Conservation (phyloP, 2,888 invertebrate species). For the Opisthograptis luteolata region DNA sequence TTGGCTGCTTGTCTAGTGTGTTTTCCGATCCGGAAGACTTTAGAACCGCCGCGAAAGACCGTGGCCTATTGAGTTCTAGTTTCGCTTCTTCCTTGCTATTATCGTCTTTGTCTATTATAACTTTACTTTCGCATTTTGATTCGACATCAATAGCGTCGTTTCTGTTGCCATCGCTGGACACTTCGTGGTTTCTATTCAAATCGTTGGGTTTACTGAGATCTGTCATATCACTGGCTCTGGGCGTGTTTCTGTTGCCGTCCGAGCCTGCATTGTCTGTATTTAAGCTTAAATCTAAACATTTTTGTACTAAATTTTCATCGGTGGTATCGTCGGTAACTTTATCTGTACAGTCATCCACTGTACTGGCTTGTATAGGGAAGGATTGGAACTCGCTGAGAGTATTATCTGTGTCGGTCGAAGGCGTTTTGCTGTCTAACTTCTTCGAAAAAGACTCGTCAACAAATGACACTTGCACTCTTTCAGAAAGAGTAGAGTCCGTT, state of each 20-base stretch:
- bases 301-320: slow-evolving; percentile 81
- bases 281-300: slow-evolving; percentile 75
- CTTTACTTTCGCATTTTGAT: slow-evolving; percentile 20
- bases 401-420: slow-evolving; percentile 77
- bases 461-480: slow-evolving; percentile 75
- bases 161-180: slow-evolving; percentile 40
- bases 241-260: slow-evolving; percentile 42
- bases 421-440: slow-evolving; percentile 75
- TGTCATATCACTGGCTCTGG: slow-evolving; percentile 59
- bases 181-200: slow-evolving; percentile 58
- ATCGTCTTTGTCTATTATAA: slow-evolving; percentile 32
- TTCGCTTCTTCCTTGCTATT: slow-evolving; percentile 44
- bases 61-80: slow-evolving; percentile 59
- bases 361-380: slow-evolving; percentile 54
- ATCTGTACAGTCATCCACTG: slow-evolving; percentile 54
- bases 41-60: slow-evolving; percentile 75
- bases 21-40: slow-evolving; percentile 76
- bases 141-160: slow-evolving; percentile 2
- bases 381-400: slow-evolving; percentile 77
- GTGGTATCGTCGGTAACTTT: slow-evolving; percentile 76
- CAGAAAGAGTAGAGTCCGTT: slow-evolving; percentile 75
- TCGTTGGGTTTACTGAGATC: slow-evolving; percentile 78
- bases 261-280: slow-evolving; percentile 54
- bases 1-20: slow-evolving; percentile 67
- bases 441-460: slow-evolving; percentile 77